Evolutionary conservation across 2,888 invertebrate species (phyloP).

Genomic region (Athripsodes cinereus): DNA sequence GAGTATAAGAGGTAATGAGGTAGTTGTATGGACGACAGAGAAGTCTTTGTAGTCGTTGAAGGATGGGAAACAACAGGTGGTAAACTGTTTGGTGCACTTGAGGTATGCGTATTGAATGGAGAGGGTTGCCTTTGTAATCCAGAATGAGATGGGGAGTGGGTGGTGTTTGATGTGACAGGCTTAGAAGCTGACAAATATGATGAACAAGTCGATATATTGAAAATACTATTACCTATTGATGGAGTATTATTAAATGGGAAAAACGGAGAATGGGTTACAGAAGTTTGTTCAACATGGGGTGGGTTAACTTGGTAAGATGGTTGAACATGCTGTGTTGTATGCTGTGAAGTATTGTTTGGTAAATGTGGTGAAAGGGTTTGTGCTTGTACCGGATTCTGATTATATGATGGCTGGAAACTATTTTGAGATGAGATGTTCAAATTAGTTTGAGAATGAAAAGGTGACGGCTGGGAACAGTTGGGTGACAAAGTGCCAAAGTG

Average conservation of each 20-base stretch:
- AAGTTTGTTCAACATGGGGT: neutral
- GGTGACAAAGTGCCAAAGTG: neutral
- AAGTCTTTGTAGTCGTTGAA: slow-evolving; percentile 4
- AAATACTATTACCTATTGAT: neutral
- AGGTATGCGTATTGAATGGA: slow-evolving; percentile 24
- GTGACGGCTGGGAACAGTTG: neutral
- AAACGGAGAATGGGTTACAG: slow-evolving; percentile 2
- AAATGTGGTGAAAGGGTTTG: neutral
- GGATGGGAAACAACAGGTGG: slow-evolving; percentile 1
- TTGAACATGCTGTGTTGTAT: neutral
- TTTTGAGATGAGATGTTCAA: neutral
- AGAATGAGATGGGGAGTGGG: neutral
- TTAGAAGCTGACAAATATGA: neutral
- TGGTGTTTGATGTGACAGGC: neutral
- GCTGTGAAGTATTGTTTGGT: neutral
- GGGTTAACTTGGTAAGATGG: neutral
- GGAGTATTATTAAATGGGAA: neutral
- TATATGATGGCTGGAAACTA: no score
- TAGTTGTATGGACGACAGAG: slow-evolving; percentile 10
- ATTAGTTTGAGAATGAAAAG: neutral
- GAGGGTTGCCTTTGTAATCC: slow-evolving; percentile 12
- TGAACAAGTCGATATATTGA: neutral
- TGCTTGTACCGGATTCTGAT: neutral
- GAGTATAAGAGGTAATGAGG: slow-evolving; percentile 20
- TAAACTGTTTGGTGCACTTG: slow-evolving; percentile 28